Evolutionary conservation across 2,888 invertebrate species (phyloP).

Genomic region (Pachycephus smyrnensis): DNA sequence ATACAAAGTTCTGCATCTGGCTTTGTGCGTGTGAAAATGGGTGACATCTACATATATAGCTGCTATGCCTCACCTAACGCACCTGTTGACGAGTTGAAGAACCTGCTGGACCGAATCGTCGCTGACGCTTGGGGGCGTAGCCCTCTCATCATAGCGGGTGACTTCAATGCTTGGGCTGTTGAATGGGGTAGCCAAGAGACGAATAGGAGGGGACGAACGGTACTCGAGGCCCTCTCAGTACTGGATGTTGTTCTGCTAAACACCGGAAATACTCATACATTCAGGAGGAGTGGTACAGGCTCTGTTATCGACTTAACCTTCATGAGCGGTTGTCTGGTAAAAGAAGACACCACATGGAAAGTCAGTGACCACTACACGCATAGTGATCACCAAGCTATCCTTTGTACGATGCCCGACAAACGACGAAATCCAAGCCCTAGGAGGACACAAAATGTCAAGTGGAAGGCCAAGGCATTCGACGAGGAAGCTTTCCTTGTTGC

Average conservation of each 20-base stretch:
- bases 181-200: conserved; percentile 37
- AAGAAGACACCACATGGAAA: conserved; percentile 22
- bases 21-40: conserved; percentile 28
- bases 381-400: conserved; percentile 29
- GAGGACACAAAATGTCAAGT: background rate
- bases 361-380: conserved; percentile 27
- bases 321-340: conserved; percentile 33
- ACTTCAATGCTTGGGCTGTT: conserved; percentile 34
- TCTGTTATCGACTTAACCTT: conserved; percentile 41
- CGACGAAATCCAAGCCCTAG: background rate
- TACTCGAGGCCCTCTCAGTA: conserved; percentile 23
- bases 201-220: conserved; percentile 26
- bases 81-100: conserved; percentile 21
- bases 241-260: conserved; percentile 30
- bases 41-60: conserved; percentile 28
- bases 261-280: conserved; percentile 31
- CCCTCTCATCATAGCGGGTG: conserved; percentile 33
- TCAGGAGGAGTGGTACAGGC: conserved; percentile 23
- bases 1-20: conserved; percentile 18
- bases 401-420: background rate
- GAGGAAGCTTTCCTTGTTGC: background rate
- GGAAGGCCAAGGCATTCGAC: background rate
- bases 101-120: conserved; percentile 27
- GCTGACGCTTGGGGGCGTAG: conserved; percentile 22
- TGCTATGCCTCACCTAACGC: conserved; percentile 31